Percentiles rank a stretch among this genome's conserved stretches.
These are phyloP conservation scores for Phalanger gymnotis DNA, from an alignment of 2,797 vertebrate species.

Conservation along the genomic window DNA sequence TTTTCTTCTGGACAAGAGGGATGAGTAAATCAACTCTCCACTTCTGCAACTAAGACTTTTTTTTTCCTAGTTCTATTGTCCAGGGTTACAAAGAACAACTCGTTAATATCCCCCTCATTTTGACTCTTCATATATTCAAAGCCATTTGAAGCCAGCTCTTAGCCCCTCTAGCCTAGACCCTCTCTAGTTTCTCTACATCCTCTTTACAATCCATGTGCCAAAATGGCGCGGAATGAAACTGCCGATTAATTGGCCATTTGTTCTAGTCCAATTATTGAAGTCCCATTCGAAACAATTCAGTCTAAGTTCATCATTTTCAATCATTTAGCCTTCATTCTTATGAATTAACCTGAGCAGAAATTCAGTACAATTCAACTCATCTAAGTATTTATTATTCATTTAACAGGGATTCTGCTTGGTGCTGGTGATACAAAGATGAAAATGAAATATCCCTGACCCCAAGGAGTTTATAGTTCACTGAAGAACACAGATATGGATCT, in stretches of 20 bases:
- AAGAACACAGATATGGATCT: background rate
- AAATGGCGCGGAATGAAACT: background rate
- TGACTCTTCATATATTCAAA: background rate
- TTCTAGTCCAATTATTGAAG: conserved; percentile 13
- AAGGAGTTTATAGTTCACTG: background rate
- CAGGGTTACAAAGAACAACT: background rate
- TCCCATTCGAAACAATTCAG: conserved; percentile 12
- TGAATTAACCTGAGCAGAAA: background rate
- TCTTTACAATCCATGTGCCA: too few species aligned
- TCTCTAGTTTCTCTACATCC: too few species aligned
- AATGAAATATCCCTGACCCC: background rate
- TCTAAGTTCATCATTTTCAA: background rate
- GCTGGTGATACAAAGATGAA: background rate
- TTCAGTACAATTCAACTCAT: background rate
- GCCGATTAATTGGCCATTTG: background rate
- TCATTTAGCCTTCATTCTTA: background rate
- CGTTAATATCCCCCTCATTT: background rate
- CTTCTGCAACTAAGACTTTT: background rate
- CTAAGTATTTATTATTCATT: background rate
- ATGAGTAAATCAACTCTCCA: background rate
- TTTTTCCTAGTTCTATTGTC: background rate
- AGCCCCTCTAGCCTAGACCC: too few species aligned
- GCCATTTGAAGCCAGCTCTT: background rate
- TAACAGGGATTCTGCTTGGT: background rate
- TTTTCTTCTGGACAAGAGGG: background rate